Conservation (phyloP, 2,888 invertebrate genomes). For the Sphinx pinastri region DNA sequence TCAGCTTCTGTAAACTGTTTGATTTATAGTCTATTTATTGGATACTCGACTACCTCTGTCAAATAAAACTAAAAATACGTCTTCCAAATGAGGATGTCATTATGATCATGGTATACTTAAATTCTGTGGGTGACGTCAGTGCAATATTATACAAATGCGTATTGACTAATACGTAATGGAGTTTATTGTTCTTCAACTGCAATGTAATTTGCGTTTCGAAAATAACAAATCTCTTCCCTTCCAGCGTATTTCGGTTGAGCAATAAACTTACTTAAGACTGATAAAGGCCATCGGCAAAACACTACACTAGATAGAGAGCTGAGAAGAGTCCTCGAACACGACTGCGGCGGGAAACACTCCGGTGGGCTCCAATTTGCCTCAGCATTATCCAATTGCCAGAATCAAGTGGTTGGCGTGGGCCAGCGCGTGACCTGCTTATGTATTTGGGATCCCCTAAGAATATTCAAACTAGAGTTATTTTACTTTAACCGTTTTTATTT, state of each 20-base stretch:
- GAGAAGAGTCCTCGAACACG: constrained; percentile 72
- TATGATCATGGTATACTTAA: neutral
- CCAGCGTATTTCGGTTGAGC: neutral
- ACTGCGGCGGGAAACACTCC: constrained; percentile 68
- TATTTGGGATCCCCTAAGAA: constrained; percentile 50
- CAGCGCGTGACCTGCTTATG: constrained; percentile 73
- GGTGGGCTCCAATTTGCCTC: constrained; percentile 78
- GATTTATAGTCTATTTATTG: constrained; percentile 80
- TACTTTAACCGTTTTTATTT: neutral
- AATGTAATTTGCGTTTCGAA: neutral
- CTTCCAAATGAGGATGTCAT: constrained; percentile 33
- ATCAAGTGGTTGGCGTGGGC: constrained; percentile 82
- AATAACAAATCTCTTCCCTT: neutral
- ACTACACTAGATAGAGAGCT: constrained; percentile 50
- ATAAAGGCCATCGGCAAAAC: constrained; percentile 66
- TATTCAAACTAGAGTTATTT: constrained; percentile 1
- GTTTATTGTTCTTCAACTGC: neutral
- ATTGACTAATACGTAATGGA: neutral
- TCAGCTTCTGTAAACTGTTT: constrained; percentile 69
- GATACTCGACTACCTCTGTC: constrained; percentile 55
- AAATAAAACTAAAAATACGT: constrained; percentile 60
- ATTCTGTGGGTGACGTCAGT: constrained; percentile 5
- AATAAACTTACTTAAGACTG: constrained; percentile 44
- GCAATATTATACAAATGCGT: neutral
- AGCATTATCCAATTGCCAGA: constrained; percentile 78